Base-by-base conservation (phyloP, 30 jellyfish, hydroid and myxozoan genomes). In the Aurelia sp. region DNA sequence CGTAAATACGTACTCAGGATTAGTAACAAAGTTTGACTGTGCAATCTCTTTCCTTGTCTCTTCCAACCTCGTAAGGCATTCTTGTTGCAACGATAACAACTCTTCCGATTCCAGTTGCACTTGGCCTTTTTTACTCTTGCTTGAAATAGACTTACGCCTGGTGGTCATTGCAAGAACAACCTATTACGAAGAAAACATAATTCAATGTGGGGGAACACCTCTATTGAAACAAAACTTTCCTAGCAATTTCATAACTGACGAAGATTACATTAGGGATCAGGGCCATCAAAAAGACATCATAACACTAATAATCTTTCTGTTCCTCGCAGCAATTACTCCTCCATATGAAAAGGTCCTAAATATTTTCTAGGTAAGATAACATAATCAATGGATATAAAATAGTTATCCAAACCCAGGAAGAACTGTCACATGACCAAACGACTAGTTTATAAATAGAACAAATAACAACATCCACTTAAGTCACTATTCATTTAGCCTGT, bases 1-100 rank as follows among this genome's bases (percentile, higher is more conserved):
- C 51, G 87, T 72, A 68, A 84, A 47, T 15, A 84, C 57, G 67
- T 72, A 72, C 48, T 93, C 98, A 10, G 98, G 98, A 76, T 88
- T 93, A 30, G 66, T 19, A 13, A 84, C 63, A 44, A 55, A 41
- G 47, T 88, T 84, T n/a, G 77, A 58, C 62, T 90, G 84, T 7
- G 98, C 98, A 27, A 93, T 77, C 64, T 93, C 91, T 74, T 72
- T 84, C 47, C 98, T 64, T 63, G 79, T 74, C 44, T 88, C 96
- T 20, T 89, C 85, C 60, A 93, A 61, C 44, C 65, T 67, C 18
- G 67, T 86, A 47, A 81, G 82, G 50, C 98, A 93, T 89, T 88
- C 90, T 40, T 93, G 94, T 40, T 73, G 91, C 53, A 92, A 75
- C 9, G 74, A 82, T 27, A 15, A 19, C 88, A 92, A 35, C 57